phyloP scores from a whole-genome alignment of 53 echinoderm and acorn worm species.

The Apostichopus leukothele region DNA sequence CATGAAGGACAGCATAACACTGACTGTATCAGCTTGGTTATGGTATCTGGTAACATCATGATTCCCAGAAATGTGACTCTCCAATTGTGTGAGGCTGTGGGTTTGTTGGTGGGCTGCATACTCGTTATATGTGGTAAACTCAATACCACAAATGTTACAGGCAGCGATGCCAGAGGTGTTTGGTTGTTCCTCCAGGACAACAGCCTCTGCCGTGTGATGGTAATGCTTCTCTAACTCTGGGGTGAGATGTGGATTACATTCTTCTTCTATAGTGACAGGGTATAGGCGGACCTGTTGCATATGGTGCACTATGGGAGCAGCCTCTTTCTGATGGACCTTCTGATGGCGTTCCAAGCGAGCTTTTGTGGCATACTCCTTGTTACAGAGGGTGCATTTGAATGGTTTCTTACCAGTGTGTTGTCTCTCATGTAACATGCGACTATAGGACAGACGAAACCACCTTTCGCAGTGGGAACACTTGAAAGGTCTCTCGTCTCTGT shows the following conservation, averaged over 20 bases:
- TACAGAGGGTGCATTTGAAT: constrained; percentile 22
- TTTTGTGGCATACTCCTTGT: constrained; percentile 41
- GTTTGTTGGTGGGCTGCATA: constrained; percentile 31
- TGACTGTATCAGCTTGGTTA: constrained; percentile 39
- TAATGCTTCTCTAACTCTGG: constrained; percentile 26
- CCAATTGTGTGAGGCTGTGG: constrained; percentile 39
- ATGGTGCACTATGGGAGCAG: background rate
- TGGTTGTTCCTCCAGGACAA: background rate
- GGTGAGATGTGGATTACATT: constrained; percentile 15
- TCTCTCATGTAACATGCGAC: constrained; percentile 45
- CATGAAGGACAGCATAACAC: constrained; percentile 49
- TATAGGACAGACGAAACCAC: constrained; percentile 29
- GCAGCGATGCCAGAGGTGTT: background rate
- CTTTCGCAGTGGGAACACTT: constrained; percentile 41
- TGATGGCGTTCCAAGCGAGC: constrained; percentile 31
- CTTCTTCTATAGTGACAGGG: constrained; percentile 3
- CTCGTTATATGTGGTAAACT: constrained; percentile 15
- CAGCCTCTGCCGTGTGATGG: constrained; percentile 15
- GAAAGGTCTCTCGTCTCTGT: constrained; percentile 37
- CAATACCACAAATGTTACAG: constrained; percentile 43
- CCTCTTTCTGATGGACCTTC: constrained; percentile 13
- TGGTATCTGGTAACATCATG: constrained; percentile 36
- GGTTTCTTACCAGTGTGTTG: constrained; percentile 48
- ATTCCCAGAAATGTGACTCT: constrained; percentile 1
- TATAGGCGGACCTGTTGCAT: constrained; percentile 23